Percentiles rank a stretch among this genome's conserved stretches.
Conservation (phyloP, 1,140 invertebrate genomes). For the Aphelinus atriplicis region DNA sequence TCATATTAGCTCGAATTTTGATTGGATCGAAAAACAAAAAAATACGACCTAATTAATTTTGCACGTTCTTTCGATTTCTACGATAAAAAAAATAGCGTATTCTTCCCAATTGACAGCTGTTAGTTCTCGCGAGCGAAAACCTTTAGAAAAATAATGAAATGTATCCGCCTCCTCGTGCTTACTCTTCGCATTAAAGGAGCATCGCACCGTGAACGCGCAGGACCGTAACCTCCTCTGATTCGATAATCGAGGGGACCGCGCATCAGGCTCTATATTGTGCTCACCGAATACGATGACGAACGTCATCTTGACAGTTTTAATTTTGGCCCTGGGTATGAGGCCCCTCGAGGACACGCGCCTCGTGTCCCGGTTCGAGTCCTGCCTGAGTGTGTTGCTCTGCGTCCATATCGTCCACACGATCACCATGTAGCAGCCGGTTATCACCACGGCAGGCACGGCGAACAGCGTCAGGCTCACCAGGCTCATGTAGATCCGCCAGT, state of each 20-base stretch:
- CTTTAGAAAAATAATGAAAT: too few relatives aligned
- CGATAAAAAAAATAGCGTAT: too few relatives aligned
- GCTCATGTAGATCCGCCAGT: slow-evolving; percentile 91
- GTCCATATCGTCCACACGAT: slow-evolving; percentile 95
- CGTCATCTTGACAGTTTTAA: slow-evolving; percentile 98
- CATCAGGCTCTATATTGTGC: slow-evolving; percentile 44
- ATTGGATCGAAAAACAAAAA: too few relatives aligned
- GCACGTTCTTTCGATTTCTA: too few relatives aligned
- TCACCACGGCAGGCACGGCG: slow-evolving; percentile 88
- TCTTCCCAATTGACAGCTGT: too few relatives aligned
- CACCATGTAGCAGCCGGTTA: slow-evolving; percentile 88
- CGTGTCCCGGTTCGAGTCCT: slow-evolving; percentile 65
- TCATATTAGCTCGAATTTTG: too few relatives aligned
- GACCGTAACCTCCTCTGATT: too few relatives aligned
- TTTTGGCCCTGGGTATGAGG: slow-evolving; percentile 92
- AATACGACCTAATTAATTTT: too few relatives aligned
- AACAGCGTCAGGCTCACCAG: slow-evolving; percentile 85
- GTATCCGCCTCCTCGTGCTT: too few relatives aligned
- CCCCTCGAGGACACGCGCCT: slow-evolving; percentile 82
- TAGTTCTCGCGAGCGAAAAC: too few relatives aligned
- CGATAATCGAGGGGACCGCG: not conserved
- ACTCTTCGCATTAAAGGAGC: too few relatives aligned
- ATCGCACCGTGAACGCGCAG: too few relatives aligned
- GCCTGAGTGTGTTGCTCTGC: slow-evolving; percentile 67
- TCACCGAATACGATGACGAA: slow-evolving; percentile 93